phyloP scores from a whole-genome alignment of 2,888 invertebrate species.

The Melanostoma mellinum region DNA sequence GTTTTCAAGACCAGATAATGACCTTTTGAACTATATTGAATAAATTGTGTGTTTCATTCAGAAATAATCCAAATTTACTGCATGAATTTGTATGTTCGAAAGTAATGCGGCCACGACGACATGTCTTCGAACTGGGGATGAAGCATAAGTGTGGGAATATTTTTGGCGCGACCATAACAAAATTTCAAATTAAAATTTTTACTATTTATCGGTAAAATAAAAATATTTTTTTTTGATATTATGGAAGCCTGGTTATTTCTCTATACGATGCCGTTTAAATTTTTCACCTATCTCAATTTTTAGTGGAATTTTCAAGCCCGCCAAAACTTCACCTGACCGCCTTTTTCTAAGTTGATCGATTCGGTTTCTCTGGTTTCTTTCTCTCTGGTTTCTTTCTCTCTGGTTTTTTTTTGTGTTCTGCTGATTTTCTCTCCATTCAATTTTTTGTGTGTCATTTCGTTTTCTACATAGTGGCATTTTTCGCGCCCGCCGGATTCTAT shows the following conservation, averaged over 20 bases:
- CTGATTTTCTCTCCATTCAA: slow-evolving; percentile 24
- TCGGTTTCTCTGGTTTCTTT: slow-evolving; percentile 51
- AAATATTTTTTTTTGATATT: slow-evolving; percentile 27
- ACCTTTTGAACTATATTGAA: slow-evolving; percentile 68
- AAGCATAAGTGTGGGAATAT: slow-evolving; percentile 46
- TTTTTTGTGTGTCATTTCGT: slow-evolving; percentile 39
- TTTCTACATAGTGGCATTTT: slow-evolving; percentile 55
- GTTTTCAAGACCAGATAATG: slow-evolving; percentile 77
- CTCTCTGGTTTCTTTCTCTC: slow-evolving; percentile 22
- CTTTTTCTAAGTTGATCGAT: slow-evolving; percentile 49
- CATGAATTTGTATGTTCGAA: slow-evolving; percentile 74
- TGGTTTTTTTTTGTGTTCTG: slow-evolving; percentile 38
- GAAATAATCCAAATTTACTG: slow-evolving; percentile 59
- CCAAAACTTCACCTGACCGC: slow-evolving; percentile 68
- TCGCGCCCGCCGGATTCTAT: slow-evolving; percentile 65
- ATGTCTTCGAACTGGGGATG: slow-evolving; percentile 66
- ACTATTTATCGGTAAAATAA: slow-evolving; percentile 38
- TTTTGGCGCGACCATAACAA: slow-evolving; percentile 69
- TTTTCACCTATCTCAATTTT: slow-evolving; percentile 37
- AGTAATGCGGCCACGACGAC: slow-evolving; percentile 62
- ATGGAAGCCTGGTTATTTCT: slow-evolving; percentile 37
- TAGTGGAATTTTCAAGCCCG: slow-evolving; percentile 60
- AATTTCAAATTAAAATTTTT: slow-evolving; percentile 62
- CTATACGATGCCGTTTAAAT: slow-evolving; percentile 30
- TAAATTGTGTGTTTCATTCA: slow-evolving; percentile 75